Evolutionary conservation across 1,140 invertebrate species (phyloP), one percentile per base, ranked within the genome.

Genomic region (Galleria mellonella): DNA sequence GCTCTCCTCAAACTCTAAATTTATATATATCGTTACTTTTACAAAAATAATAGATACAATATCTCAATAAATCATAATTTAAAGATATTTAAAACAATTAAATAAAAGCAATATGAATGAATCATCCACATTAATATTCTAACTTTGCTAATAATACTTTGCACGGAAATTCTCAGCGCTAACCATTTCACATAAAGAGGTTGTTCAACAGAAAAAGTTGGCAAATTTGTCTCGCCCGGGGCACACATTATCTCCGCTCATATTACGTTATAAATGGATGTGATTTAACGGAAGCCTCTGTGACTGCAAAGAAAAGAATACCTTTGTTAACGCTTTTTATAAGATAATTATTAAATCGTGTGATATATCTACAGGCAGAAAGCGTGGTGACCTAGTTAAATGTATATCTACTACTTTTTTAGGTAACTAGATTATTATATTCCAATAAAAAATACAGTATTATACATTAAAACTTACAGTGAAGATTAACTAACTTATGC

Each of bases 201-300:
- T 64, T 61, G 57, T 64, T 64, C 48, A 64, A 64, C 62, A 61
- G 62, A 64, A 64, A 64, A 64, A 64, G 57, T 64, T 64, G 40
- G 62, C 57, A 61, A 64, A 64, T 64, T 64, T 64, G 62, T 64
- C 62, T 55, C 51, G 62, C 62, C 62, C 54, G 51, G 14, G 57
- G 62, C 62, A 64, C 62, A 57, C 62, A 64, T 64, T 64, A 64
- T 64, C 62, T 64, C 54, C 46, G 57, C 49, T 57, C 62, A 55
- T 57, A 64, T 61, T 61, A 50, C 51, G 45, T 61, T 57, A 57
- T 61, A 57, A 64, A 64, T 64, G 57, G 57, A 43, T 51, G 54
- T 55, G 55, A 61, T 61, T 61, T 55, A 55, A 49, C 51, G 48
- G 41, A 55, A 56, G 44, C 42, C 43, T 28, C 30, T 23, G 17